Evolutionary conservation across 2,797 vertebrate genomes (phyloP), one percentile per base, ranked within the genome.

Genomic region (Tympanoctomys barrerae): DNA sequence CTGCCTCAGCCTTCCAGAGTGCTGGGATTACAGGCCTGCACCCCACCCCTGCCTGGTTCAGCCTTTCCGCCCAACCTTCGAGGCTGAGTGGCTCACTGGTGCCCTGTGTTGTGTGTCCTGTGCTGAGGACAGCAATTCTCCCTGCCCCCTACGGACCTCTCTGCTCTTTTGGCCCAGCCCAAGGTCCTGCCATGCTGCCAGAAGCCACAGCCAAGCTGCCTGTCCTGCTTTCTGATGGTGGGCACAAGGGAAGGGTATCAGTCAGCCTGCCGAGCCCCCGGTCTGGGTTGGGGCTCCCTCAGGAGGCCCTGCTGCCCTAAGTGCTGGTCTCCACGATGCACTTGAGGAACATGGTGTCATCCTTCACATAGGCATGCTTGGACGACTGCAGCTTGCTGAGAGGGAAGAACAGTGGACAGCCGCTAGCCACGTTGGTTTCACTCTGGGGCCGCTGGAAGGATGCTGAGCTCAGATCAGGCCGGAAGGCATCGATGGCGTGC

Each of bases 381-480:
- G 98, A 95, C 0, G 98, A 99, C 96, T 98, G 98, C 8, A 99
- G 90, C 42, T 98, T 99, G 96, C 86, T 88, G 95, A 99, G 87
- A 7, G 99, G 98, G 59, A 98, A 98, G 98, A 99, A 99, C 61
- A 98, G 97, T 0, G 99, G 99, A 80, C 99, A 99, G 91, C 99
- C 99, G 0, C 99, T 99, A 86, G 99, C 99, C 77, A 99, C 98
- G 0, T 99, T 99, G 98, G 99, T 99, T 7, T 99, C 99, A 0
- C 87, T 97, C 84, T 98, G 96, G 0, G 99, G 99, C 54, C 98
- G 98, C 97, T 99, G 99, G 93, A 99, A 99, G 0, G 99, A 99
- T 0, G 98, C 97, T 0, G 99, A 99, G 0, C 82, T 83, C 36
- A 98, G 97, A 92, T 99, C 99, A 0, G 99, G 99, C 36, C 99